A percentile compares a stretch with the other conserved stretches of the same genome.
phyloP scores from a whole-genome alignment of 2,113 vertebrate species.

The Malaclemys terrapin region DNA sequence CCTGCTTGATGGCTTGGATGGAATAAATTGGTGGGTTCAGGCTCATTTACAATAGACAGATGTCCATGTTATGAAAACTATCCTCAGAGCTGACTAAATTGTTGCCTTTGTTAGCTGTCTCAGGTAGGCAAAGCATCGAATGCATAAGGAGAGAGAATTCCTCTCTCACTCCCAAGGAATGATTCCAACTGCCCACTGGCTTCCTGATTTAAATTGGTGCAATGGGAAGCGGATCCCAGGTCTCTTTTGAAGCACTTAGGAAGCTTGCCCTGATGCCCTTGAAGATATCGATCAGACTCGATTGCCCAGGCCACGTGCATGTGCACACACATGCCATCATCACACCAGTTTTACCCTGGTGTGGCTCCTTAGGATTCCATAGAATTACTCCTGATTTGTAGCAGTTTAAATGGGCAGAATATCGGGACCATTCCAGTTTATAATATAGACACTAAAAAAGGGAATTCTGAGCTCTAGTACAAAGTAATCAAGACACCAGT shows the following conservation, averaged over 20 bases:
- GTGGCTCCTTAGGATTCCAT: not conserved
- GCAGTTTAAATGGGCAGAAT: not conserved
- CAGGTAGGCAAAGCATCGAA: not conserved
- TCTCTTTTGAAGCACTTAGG: accelerated
- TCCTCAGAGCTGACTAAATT: not conserved
- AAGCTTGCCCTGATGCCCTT: not conserved
- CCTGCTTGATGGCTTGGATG: constrained; percentile 22
- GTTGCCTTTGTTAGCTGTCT: not conserved
- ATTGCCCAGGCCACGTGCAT: not conserved
- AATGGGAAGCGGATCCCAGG: not conserved
- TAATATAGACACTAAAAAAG: not conserved
- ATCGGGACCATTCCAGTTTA: not conserved
- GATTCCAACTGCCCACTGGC: not conserved
- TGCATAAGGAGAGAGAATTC: not conserved
- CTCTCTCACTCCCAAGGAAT: not conserved
- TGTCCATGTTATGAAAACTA: not conserved
- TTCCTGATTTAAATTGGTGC: accelerated
- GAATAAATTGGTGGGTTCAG: constrained; percentile 11
- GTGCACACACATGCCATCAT: not conserved
- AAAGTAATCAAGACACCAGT: not conserved
- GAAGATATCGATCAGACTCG: not conserved
- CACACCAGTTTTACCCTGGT: not conserved
- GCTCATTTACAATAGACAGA: not conserved
- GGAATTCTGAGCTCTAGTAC: not conserved
- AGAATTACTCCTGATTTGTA: not conserved